A percentile compares a stretch with the other conserved stretches of the same genome.
These are phyloP conservation scores for Psittacula echo DNA, from an alignment of 2,797 vertebrate genomes.

Conservation along the genomic window DNA sequence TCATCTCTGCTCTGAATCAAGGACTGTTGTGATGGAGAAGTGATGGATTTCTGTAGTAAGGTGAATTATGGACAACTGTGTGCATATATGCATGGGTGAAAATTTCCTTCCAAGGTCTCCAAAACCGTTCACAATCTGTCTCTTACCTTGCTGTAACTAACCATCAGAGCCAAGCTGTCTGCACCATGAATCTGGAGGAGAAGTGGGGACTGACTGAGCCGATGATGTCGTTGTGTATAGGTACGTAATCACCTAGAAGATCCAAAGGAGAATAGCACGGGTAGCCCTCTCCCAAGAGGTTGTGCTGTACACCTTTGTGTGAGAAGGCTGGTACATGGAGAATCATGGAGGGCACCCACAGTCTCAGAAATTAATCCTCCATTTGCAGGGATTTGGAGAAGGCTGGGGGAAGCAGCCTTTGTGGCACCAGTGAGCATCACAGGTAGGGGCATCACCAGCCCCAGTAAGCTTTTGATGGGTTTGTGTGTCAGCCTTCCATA, in stretches of 20 bases:
- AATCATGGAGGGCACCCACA: fast-evolving
- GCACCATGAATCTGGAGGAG: fast-evolving
- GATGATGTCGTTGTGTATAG: fast-evolving
- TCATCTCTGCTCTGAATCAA: background rate
- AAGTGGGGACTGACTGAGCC: background rate
- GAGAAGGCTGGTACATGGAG: no score
- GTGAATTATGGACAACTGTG: background rate
- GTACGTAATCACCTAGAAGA: background rate
- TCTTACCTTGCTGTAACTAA: no score
- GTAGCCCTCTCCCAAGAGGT: background rate
- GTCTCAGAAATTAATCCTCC: background rate
- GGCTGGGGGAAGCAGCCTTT: background rate
- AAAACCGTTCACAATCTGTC: background rate
- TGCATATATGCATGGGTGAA: fast-evolving
- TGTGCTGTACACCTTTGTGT: fast-evolving
- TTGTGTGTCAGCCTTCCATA: background rate
- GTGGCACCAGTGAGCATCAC: fast-evolving
- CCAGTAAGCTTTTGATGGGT: background rate
- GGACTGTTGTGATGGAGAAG: fast-evolving
- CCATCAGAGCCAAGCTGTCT: background rate
- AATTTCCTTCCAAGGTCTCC: background rate
- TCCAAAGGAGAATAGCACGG: background rate
- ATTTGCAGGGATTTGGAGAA: background rate
- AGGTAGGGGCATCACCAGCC: background rate
- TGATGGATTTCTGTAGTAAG: background rate